Base-by-base conservation (phyloP, 2,888 invertebrate species). In the Belgica antarctica region DNA sequence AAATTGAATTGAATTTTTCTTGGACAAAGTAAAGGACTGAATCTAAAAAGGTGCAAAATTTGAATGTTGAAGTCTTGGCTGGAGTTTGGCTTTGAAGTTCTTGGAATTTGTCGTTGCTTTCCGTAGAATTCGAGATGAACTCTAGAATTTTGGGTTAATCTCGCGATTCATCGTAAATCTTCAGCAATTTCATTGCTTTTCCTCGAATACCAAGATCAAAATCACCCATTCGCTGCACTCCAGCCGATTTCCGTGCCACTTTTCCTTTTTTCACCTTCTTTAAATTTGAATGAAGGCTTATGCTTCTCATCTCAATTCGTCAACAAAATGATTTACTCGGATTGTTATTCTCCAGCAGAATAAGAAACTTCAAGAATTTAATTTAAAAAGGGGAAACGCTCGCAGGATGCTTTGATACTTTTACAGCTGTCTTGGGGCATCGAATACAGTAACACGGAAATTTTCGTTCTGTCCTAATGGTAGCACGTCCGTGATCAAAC, bases 11-110 rank as follows among this genome's bases (percentile, higher is more conserved):
- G 52, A 52, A 22, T 19, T 52, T 52, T 41, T 41, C 12, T 41
- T 52, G 8, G 52, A 3, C 52, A 52, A 52, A 22, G 2, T 4
- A 22, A 52, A 8, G 52, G 52, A 41, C 52, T 22, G 41, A 36
- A 15, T 66, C 10, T n/a, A 17, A 66, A 66, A 46, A 66, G 65
- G 65, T 66, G 65, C 65, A 47, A 66, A 66, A 66, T 66, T 66
- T 66, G 65, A 46, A 66, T 66, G 46, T 24, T 24, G 65, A 66
- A 63, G 47, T 46, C 46, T n/a, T 47, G 17, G 31, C n/a, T n/a
- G n/a, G n/a, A n/a, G n/a, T n/a, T 46, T 46, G n/a, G n/a, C n/a
- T n/a, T n/a, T n/a, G n/a, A n/a, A n/a, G n/a, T n/a, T n/a, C n/a
- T n/a, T n/a, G n/a, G n/a, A n/a, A n/a, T n/a, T n/a, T n/a, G n/a